Conservation (phyloP, 2,113 vertebrate species). For the Pica pica region DNA sequence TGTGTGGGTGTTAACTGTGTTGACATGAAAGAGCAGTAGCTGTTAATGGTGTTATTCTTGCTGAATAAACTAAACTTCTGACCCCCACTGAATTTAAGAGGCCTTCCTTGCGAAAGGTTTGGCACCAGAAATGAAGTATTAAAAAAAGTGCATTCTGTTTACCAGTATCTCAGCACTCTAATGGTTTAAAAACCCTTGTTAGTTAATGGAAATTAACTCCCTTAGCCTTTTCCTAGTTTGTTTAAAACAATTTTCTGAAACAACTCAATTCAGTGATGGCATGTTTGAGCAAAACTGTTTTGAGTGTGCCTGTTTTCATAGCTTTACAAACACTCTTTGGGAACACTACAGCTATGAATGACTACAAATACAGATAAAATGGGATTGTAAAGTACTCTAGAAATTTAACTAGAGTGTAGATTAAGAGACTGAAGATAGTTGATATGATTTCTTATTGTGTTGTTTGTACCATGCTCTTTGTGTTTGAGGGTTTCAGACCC, state of each 20-base stretch:
- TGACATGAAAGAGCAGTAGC: slow-evolving; percentile 57
- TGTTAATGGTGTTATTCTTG: slow-evolving; percentile 69
- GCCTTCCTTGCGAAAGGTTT: slow-evolving; percentile 16
- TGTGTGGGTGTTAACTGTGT: slow-evolving; percentile 51
- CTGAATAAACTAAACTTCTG: slow-evolving; percentile 73
- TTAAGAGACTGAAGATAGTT: background rate
- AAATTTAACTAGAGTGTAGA: background rate
- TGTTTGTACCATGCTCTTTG: background rate
- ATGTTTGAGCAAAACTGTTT: background rate
- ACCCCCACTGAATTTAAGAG: slow-evolving; percentile 62
- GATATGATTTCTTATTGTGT: background rate
- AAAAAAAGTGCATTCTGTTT: slow-evolving; percentile 8
- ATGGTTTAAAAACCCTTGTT: slow-evolving; percentile 13
- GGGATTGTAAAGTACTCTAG: background rate
- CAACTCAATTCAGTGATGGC: background rate
- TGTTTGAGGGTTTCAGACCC: background rate
- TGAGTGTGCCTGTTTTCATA: background rate
- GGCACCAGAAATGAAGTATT: slow-evolving; percentile 15
- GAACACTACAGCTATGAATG: background rate
- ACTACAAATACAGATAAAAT: background rate
- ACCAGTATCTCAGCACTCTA: background rate
- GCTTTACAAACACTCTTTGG: background rate
- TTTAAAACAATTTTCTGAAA: background rate
- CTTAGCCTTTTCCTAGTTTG: background rate
- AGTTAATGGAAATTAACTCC: slow-evolving; percentile 46